These are phyloP conservation scores for Bradypodion pumilum DNA, from an alignment of 2,797 vertebrate species.

Conservation along the genomic window DNA sequence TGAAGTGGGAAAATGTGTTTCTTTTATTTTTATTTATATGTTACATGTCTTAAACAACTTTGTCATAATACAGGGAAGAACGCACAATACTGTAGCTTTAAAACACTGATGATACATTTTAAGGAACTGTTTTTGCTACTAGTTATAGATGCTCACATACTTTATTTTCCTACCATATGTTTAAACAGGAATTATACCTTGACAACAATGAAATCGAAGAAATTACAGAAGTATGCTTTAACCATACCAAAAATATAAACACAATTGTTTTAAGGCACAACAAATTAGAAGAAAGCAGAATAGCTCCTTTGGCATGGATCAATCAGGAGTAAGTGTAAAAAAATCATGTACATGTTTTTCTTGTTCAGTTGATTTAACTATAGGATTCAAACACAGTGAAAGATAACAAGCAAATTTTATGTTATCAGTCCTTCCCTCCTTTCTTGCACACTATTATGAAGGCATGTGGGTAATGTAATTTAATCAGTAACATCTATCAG, in stretches of 20 bases:
- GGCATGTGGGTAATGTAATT: neutral
- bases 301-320: slow-evolving; percentile 93
- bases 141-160: neutral
- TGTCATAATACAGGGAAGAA: neutral
- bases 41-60: neutral
- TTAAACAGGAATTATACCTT: slow-evolving; percentile 88
- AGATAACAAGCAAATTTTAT: too few relatives aligned
- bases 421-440: too few relatives aligned
- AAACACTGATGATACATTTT: neutral
- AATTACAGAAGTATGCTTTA: slow-evolving; percentile 91
- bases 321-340: slow-evolving; percentile 85
- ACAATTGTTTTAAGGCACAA: slow-evolving; percentile 89
- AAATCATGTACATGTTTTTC: neutral
- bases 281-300: slow-evolving; percentile 90
- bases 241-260: slow-evolving; percentile 89
- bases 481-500: neutral
- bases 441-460: too few relatives aligned
- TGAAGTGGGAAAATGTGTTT: neutral
- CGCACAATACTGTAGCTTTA: neutral
- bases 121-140: neutral
- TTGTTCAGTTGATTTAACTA: neutral
- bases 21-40: neutral
- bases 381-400: neutral
- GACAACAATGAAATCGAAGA: slow-evolving; percentile 97
- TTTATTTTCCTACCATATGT: neutral